A percentile compares a stretch with the other conserved stretches of the same genome.
These are phyloP conservation scores for Pterocles orientalis DNA, from an alignment of 2,113 vertebrate species.

Conservation along the genomic window DNA sequence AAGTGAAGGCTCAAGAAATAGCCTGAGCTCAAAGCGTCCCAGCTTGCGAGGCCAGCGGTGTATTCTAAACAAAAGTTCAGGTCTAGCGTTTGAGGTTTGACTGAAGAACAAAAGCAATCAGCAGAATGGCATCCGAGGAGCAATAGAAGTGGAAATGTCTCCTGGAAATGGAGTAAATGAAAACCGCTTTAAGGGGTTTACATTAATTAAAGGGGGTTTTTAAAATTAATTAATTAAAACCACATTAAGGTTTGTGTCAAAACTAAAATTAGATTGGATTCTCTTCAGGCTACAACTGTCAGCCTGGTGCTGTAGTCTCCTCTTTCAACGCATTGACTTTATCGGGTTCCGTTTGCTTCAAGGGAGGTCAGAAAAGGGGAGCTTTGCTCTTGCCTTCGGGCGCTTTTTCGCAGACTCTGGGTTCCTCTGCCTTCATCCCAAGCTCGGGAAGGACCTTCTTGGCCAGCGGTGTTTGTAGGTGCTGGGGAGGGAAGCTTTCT, in stretches of 20 bases:
- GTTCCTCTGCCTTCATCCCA: background rate
- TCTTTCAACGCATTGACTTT: constrained; percentile 22
- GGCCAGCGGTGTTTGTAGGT: background rate
- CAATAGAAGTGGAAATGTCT: background rate
- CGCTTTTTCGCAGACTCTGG: background rate
- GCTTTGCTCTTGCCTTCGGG: background rate
- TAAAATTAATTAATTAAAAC: constrained; percentile 9
- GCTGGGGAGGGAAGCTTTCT: background rate
- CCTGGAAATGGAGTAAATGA: background rate
- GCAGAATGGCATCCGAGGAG: background rate
- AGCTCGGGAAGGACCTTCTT: background rate
- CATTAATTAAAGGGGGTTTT: constrained; percentile 16
- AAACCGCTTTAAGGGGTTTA: background rate
- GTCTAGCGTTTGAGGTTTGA: background rate
- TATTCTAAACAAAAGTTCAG: background rate
- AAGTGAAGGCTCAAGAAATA: background rate
- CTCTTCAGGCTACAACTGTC: constrained; percentile 37
- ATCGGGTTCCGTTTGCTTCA: background rate
- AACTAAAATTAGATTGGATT: constrained; percentile 31
- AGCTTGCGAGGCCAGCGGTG: background rate
- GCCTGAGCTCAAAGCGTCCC: background rate
- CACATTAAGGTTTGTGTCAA: constrained; percentile 16
- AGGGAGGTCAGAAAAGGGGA: background rate
- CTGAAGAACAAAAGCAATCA: background rate
- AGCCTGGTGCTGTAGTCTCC: background rate